Evolutionary conservation across 2,888 invertebrate genomes (phyloP), one percentile per base, ranked within the genome.

Genomic region (Elysia crispata): DNA sequence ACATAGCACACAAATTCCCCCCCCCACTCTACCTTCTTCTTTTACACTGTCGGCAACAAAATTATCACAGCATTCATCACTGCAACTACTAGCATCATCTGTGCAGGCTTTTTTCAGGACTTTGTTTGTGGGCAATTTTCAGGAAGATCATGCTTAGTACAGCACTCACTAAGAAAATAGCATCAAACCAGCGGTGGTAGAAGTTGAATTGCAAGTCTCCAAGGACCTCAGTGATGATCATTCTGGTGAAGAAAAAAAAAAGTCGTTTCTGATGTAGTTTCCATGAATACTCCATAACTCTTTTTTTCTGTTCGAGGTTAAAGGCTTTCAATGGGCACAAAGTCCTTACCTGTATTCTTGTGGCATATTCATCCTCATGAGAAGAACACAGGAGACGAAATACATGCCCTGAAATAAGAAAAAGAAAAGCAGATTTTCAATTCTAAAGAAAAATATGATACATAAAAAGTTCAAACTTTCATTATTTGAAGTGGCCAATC

Each of bases 281-380:
- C n/a, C n/a, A n/a, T n/a, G n/a, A n/a, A n/a, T n/a, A n/a, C n/a
- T n/a, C n/a, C n/a, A n/a, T n/a, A n/a, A n/a, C n/a, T n/a, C n/a
- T n/a, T n/a, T n/a, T n/a, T n/a, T n/a, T n/a, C n/a, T n/a, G n/a
- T n/a, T n/a, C n/a, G n/a, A n/a, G n/a, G 41, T 11, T 6, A 41
- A 11, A 41, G 41, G 11, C 11, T 41, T 41, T 41, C 23, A n/a
- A 25, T 20, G 5, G 15, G 25, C 31, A 74, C 31, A 60, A 31
- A 70, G 57, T 31, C 8, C 73, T 82, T 85, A 93, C 92, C 94
- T 94, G 92, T 99, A 99, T 92, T 99, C 98, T 0, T 96, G 95
- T 0, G 99, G 99, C 97, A 99, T 98, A 91, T 99, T 99, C 99
- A 99, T 99, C 49, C 99, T 94, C 95, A 99, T 97, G 62, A 99